A percentile compares a stretch with the other conserved stretches of the same genome.
phyloP scores from a whole-genome alignment of 2,113 vertebrate genomes.

The Coptodon rendalli region DNA sequence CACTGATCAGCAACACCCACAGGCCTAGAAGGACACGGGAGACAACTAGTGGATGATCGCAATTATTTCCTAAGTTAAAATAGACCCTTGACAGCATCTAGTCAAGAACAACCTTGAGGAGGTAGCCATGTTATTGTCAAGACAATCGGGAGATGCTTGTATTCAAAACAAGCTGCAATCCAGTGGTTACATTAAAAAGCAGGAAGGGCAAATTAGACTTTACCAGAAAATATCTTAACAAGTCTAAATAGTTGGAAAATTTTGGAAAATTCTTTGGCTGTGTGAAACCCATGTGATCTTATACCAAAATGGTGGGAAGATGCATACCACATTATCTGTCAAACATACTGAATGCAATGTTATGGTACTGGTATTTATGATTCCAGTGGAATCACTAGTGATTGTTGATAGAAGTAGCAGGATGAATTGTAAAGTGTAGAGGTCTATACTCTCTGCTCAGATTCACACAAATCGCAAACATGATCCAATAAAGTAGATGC shows the following conservation, averaged over 20 bases:
- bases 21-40: neutral
- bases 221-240: neutral
- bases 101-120: accelerated
- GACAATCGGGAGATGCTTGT: neutral
- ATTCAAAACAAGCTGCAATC: neutral
- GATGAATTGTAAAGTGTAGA: neutral
- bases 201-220: neutral
- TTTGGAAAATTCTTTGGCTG: neutral
- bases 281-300: neutral
- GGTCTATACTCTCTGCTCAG: neutral
- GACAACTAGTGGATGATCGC: neutral
- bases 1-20: neutral
- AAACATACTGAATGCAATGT: neutral
- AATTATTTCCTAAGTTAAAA: neutral
- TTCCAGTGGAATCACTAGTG: neutral
- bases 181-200: neutral
- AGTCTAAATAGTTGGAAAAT: neutral
- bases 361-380: neutral
- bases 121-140: neutral
- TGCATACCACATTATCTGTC: neutral
- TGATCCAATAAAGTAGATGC: neutral
- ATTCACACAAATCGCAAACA: neutral
- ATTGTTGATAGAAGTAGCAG: neutral
- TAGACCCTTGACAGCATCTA: neutral
- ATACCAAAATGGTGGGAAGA: neutral